Base-by-base conservation (phyloP, 1,140 invertebrate species). In the Sesamia nonagrioides region DNA sequence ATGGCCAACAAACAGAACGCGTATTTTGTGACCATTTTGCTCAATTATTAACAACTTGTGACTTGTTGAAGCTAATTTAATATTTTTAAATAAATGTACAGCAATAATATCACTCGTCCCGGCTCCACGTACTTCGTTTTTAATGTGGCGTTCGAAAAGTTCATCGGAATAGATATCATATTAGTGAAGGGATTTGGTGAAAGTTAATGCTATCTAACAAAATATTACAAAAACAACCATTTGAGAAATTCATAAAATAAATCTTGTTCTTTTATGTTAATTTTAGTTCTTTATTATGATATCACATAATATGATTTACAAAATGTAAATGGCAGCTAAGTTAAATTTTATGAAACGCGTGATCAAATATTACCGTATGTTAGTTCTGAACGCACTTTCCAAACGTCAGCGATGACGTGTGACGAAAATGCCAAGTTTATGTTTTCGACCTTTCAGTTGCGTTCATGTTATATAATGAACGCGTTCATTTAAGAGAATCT, bases 21-120 rank as follows among this genome's bases (percentile, higher is more conserved):
- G 69, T 86, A 87, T 88, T 93, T 93, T 91, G 90, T 88, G 86
- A 89, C 85, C 93, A 94, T 94, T 90, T 92, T 94, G 84, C 68
- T 87, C 81, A 85, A 66, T 89, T 84, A 18, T 6, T 27, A 76
- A 68, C 27, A 63, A 63, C 86, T 85, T 87, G 61, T 88, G 80
- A 84, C 77, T 82, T 73, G 82, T 27, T 80, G 50, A 84, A 77
- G 83, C 75, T 52, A 74, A 74, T 78, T 81, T 79, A 82, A 78
- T 81, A 71, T 79, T 50, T 80, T 27, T 50, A 77, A 82, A 54
- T 81, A 45, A 13, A n/a, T 1, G n/a, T 50, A 3, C 15, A n/a
- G 63, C 48, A 35, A 60, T 45, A 42, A 54, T 58, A 69, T 42
- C 63, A n/a, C 58, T 73, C 17, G 54, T n/a, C n/a, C 27, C 56